Evolutionary conservation across 2,888 invertebrate genomes (phyloP).

Genomic region (Tortrix viridana): DNA sequence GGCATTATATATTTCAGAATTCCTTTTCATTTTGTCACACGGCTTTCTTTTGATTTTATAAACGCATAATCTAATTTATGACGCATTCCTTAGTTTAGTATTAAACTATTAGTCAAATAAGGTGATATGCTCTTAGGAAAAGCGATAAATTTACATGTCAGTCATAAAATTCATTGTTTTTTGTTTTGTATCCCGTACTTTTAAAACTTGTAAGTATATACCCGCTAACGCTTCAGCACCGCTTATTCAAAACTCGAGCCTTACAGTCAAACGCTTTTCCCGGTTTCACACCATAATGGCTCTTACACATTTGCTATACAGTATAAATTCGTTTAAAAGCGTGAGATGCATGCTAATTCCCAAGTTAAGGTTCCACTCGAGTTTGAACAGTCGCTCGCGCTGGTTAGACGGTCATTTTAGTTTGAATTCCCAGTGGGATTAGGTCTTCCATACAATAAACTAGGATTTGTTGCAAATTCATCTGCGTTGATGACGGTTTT

Average conservation of each 20-base stretch:
- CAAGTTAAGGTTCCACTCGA: conserved; percentile 25
- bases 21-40: too few relatives aligned
- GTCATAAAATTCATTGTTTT: too few relatives aligned
- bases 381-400: conserved; percentile 26
- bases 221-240: neutral
- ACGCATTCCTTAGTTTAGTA: too few relatives aligned
- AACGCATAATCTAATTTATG: too few relatives aligned
- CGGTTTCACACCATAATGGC: neutral
- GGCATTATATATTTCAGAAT: too few relatives aligned
- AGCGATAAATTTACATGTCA: too few relatives aligned
- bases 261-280: conserved; percentile 15
- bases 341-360: conserved; percentile 27
- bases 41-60: too few relatives aligned
- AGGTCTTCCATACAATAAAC: neutral
- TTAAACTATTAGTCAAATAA: too few relatives aligned
- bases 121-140: too few relatives aligned
- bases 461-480: neutral
- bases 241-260: neutral
- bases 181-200: too few relatives aligned
- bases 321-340: neutral
- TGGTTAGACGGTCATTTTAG: conserved; percentile 48
- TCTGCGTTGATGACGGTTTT: neutral
- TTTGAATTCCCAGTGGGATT: conserved; percentile 36
- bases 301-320: conserved; percentile 4
- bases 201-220: too few relatives aligned